Evolutionary conservation across 2,797 vertebrate species (phyloP), one percentile per base, ranked within the genome.

Genomic region (Fundulus diaphanus): DNA sequence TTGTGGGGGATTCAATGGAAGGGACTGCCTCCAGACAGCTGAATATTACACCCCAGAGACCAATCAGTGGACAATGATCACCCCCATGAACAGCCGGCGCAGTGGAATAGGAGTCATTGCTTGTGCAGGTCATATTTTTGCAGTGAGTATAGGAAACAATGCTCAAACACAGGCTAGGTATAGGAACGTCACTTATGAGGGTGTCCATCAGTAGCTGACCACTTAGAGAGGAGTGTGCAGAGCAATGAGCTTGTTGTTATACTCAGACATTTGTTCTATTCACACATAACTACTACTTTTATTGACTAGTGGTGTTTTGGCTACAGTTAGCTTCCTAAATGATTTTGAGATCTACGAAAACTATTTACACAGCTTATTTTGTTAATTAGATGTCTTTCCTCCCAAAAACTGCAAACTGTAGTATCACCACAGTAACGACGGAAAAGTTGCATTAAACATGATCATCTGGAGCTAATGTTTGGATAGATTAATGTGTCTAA

Each of bases 31-130:
- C 71, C 94, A 94, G 78, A 95, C 94, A 0, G 96, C 95, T 0
- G 97, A 98, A 56, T 87, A 73, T 1, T 97, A 96, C 0, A 78
- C 90, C 68, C 95, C 35, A 42, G 63, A 66, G 35, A 66, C 24
- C 6, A 94, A 97, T 80, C 95, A 96, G 72, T 97, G 96, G 97
- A 96, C 92, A 0, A 56, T 93, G 63, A 96, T 96, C 0, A 46
- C 91, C 6, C 90, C 92, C 67, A 97, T 97, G 93, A 74, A 1
- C 48, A 78, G 90, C 82, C 91, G 0, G 76, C 96, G 83, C 91
- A 95, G 89, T 80, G 96, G 88, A 91, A 89, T 0, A 87, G 89
- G 88, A 7, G 78, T 92, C 18, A 44, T 86, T 27, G 77, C 85
- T 3, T 88, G 85, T 75, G 57, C 22, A 2, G 67, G 72, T n/a